Conservation (phyloP, 2,888 invertebrate species). For the Acronicta leporina region DNA sequence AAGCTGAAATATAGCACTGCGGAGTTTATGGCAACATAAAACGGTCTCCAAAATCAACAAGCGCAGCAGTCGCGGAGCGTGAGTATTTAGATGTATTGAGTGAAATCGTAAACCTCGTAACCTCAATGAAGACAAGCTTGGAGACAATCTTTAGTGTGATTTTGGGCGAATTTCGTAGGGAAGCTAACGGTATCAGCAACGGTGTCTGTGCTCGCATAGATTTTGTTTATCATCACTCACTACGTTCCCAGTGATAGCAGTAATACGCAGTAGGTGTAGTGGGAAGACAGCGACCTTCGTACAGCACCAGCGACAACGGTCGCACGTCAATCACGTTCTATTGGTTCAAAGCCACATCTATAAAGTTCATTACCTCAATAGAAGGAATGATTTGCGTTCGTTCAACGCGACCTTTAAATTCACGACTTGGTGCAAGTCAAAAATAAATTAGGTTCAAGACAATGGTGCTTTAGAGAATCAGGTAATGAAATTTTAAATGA, state of each 20-base stretch:
- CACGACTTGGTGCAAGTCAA: conserved; percentile 47
- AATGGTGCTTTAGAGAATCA: conserved; percentile 11
- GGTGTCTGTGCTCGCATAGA: conserved; percentile 9
- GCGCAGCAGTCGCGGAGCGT: conserved; percentile 60
- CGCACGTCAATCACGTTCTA: conserved; percentile 84
- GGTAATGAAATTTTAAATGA: conserved; percentile 11
- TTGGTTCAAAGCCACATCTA: conserved; percentile 86
- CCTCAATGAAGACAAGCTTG: conserved; percentile 72
- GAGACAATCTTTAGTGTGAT: conserved; percentile 59
- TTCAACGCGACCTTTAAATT: conserved; percentile 65
- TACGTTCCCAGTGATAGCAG: conserved; percentile 28
- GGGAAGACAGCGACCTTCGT: conserved; percentile 75
- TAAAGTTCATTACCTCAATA: conserved; percentile 83
- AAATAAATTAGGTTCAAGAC: conserved; percentile 26
- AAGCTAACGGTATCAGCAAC: conserved; percentile 58
- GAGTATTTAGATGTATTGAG: conserved; percentile 74
- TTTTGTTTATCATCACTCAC: conserved; percentile 17
- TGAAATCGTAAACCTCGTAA: conserved; percentile 82
- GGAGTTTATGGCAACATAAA: conserved; percentile 67
- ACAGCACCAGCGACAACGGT: conserved; percentile 68
- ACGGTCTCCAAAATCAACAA: conserved; percentile 77
- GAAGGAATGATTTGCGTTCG: conserved; percentile 69
- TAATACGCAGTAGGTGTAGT: conserved; percentile 55
- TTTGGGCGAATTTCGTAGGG: conserved; percentile 57
- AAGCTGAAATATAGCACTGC: conserved; percentile 58